phyloP scores from a whole-genome alignment of 2,888 invertebrate genomes.

The Oscheius myriophilus region DNA sequence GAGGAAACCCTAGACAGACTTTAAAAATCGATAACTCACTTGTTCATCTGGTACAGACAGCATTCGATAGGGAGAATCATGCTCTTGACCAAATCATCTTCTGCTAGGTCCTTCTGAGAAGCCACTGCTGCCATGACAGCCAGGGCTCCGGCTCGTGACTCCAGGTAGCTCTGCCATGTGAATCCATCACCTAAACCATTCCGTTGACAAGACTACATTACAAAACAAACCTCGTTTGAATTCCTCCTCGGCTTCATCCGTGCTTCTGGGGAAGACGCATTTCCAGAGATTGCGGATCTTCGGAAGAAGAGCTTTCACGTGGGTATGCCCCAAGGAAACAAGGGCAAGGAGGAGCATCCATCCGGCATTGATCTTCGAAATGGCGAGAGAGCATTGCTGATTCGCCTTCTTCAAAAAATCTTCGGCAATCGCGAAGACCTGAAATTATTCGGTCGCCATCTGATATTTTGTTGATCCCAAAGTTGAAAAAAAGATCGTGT shows the following conservation, averaged over 20 bases:
- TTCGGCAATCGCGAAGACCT: conserved; percentile 93
- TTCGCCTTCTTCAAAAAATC: conserved; percentile 93
- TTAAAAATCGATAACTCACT: conserved; percentile 27
- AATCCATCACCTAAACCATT: conserved; percentile 87
- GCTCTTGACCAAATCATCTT: conserved; percentile 39
- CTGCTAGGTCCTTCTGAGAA: conserved; percentile 43
- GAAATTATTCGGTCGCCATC: neutral
- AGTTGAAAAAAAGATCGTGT: too few relatives aligned
- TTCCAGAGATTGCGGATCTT: conserved; percentile 94
- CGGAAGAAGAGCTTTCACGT: conserved; percentile 78
- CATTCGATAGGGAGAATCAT: conserved; percentile 51
- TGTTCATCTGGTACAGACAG: conserved; percentile 39
- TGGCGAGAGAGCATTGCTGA: conserved; percentile 91
- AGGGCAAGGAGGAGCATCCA: conserved; percentile 97
- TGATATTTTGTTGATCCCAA: too few relatives aligned
- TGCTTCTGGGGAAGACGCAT: conserved; percentile 94
- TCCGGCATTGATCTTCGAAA: conserved; percentile 94
- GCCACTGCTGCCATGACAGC: conserved; percentile 74
- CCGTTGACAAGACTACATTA: neutral
- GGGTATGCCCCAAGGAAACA: conserved; percentile 35
- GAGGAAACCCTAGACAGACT: too few relatives aligned
- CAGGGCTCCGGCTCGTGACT: conserved; percentile 93
- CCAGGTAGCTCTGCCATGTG: conserved; percentile 91
- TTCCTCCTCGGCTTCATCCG: conserved; percentile 95
- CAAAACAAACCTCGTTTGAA: conserved; percentile 74